These are phyloP conservation scores for Chromis chromis DNA, from an alignment of 2,797 vertebrate species.

Conservation along the genomic window DNA sequence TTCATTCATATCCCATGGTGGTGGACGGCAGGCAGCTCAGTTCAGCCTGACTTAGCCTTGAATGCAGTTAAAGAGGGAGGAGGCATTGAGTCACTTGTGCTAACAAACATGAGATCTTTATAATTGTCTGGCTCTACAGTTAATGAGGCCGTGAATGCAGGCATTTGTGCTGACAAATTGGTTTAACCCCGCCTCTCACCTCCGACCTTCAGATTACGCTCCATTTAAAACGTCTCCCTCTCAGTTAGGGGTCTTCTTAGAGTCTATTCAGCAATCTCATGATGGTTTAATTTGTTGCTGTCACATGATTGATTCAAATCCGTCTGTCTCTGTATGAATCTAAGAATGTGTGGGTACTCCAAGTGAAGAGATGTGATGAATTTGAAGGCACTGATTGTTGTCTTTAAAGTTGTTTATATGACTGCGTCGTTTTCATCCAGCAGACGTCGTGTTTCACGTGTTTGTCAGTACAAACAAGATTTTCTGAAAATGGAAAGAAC, in stretches of 20 bases:
- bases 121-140: conserved; percentile 1
- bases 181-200: conserved; percentile 8
- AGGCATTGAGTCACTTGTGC: background rate
- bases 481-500: no score
- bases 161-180: background rate
- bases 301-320: background rate
- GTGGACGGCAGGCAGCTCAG: background rate
- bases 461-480: background rate
- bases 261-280: background rate
- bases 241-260: background rate
- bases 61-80: background rate
- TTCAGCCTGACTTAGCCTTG: background rate
- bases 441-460: background rate
- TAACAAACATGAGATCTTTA: conserved; percentile 16
- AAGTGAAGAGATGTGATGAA: background rate
- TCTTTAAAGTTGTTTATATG: background rate
- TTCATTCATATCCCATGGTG: background rate
- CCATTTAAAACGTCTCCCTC: conserved; percentile 9
- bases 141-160: conserved; percentile 30
- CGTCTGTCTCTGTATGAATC: background rate
- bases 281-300: conserved; percentile 9
- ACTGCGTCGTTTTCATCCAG: background rate
- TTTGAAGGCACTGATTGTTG: background rate
- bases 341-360: fast-evolving
- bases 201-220: conserved; percentile 5